Percentiles rank a stretch among this genome's conserved stretches.
phyloP scores from a whole-genome alignment of 2,888 invertebrate species.

The Volucella inflata region DNA sequence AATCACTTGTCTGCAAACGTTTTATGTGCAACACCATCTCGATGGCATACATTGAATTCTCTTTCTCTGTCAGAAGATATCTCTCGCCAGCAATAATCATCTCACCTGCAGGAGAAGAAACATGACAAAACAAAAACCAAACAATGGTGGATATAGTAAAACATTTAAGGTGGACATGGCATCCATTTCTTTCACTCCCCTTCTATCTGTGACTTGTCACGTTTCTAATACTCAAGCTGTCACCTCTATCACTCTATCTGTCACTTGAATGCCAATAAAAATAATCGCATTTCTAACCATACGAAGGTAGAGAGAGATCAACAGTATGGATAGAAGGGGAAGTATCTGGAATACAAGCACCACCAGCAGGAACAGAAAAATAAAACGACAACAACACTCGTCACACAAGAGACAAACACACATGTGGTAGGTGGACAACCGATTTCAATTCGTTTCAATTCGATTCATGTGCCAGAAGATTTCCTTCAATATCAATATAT shows the following conservation, averaged over 20 bases:
- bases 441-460: constrained; percentile 35
- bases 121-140: constrained; percentile 55
- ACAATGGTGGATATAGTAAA: constrained; percentile 41
- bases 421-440: constrained; percentile 51
- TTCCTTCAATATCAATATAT: constrained; percentile 64
- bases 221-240: constrained; percentile 73
- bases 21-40: constrained; percentile 92
- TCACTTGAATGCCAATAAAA: constrained; percentile 75
- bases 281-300: constrained; percentile 69
- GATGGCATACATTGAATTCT: constrained; percentile 92
- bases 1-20: constrained; percentile 89
- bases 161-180: constrained; percentile 14
- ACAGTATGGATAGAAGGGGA: constrained; percentile 43
- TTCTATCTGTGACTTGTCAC: constrained; percentile 68
- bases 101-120: constrained; percentile 87
- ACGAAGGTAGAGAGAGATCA: constrained; percentile 59
- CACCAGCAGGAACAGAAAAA: constrained; percentile 25
- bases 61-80: constrained; percentile 92
- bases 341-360: neutral
- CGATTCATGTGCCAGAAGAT: constrained; percentile 56
- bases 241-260: constrained; percentile 75
- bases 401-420: constrained; percentile 7
- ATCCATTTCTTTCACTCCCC: neutral
- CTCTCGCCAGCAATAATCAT: constrained; percentile 96
- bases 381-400: neutral